Conservation (phyloP, 2,113 vertebrate species). For the Callorhinus ursinus region DNA sequence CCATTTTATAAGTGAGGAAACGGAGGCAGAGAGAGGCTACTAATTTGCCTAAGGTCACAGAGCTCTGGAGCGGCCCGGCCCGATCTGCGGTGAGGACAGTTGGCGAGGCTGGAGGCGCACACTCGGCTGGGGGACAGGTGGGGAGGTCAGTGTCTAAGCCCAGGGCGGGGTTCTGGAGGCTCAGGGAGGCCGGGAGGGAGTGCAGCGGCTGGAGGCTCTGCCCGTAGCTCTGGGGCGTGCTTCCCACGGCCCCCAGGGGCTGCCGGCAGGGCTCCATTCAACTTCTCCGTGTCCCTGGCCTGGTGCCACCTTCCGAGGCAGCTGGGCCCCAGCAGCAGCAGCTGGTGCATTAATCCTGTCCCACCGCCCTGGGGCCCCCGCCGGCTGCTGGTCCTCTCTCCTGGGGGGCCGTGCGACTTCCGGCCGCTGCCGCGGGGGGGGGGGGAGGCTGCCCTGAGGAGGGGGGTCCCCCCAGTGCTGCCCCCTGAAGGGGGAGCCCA, state of each 20-base stretch:
- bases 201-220: not conserved
- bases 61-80: not conserved
- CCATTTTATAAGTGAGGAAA: not conserved
- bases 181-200: not conserved
- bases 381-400: not conserved
- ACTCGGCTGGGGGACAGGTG: accelerated
- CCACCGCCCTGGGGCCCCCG: not conserved
- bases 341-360: not conserved
- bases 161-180: not conserved
- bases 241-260: not conserved
- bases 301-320: not conserved
- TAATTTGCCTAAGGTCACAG: not conserved
- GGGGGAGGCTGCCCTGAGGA: not conserved
- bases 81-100: not conserved
- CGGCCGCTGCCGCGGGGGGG: not conserved
- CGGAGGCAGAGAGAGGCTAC: not conserved
- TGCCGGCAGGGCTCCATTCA: not conserved
- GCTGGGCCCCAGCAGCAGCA: not conserved
- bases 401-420: accelerated
- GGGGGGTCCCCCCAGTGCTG: not conserved
- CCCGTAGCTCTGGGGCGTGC: not conserved
- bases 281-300: not conserved
- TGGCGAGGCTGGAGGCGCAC: not conserved
- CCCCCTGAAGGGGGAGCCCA: not conserved
- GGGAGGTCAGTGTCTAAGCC: not conserved